These are phyloP conservation scores for Proterorhinus semilunaris DNA, from an alignment of 2,113 vertebrate species.

Conservation along the genomic window DNA sequence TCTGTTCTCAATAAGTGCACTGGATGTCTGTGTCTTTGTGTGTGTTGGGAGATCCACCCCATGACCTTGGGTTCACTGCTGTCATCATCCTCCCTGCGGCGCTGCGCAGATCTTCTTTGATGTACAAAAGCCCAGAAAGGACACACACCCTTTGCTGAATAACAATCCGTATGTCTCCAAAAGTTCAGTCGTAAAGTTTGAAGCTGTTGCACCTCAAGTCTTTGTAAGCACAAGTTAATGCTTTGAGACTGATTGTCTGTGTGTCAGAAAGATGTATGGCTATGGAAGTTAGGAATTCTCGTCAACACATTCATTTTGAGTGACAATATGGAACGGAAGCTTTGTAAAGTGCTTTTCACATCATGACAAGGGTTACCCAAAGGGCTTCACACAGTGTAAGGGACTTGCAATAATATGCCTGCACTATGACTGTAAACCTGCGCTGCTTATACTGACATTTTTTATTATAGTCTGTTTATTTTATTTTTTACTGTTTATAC, in stretches of 20 bases:
- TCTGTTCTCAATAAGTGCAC: neutral
- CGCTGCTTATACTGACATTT: too few species aligned
- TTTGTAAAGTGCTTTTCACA: too few species aligned
- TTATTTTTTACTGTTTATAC: too few species aligned
- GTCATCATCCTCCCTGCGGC: constrained; percentile 29
- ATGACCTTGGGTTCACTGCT: constrained; percentile 38
- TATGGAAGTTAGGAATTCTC: neutral
- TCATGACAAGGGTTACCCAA: too few species aligned
- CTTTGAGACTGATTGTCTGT: constrained; percentile 21
- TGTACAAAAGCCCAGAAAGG: constrained; percentile 40
- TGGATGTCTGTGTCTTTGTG: constrained; percentile 11
- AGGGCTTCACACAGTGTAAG: too few species aligned
- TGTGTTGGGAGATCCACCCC: neutral
- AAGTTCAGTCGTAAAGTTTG: constrained; percentile 36
- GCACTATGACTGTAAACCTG: too few species aligned
- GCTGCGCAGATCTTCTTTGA: constrained; percentile 44
- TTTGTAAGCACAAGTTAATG: constrained; percentile 1
- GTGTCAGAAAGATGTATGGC: neutral
- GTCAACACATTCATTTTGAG: too few species aligned
- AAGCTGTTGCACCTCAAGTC: neutral
- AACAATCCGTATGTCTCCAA: constrained; percentile 25
- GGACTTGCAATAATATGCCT: too few species aligned
- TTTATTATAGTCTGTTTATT: too few species aligned
- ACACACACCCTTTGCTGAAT: constrained; percentile 33
- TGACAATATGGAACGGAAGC: too few species aligned